phyloP scores from a whole-genome alignment of 2,888 invertebrate genomes.

The Spilosoma lubricipeda region DNA sequence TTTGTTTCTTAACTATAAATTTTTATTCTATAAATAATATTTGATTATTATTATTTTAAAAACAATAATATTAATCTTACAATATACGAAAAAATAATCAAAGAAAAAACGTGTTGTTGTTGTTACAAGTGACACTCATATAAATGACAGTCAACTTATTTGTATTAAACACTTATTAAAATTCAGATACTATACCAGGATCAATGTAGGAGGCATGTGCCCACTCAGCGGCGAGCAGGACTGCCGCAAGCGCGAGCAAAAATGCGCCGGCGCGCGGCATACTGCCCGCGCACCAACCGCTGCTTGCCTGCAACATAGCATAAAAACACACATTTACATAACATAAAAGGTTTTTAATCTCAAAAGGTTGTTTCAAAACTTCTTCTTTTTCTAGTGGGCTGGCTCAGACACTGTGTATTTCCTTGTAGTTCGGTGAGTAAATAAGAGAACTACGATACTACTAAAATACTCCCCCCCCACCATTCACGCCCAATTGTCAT shows the following conservation, averaged over 20 bases:
- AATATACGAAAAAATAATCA: neutral
- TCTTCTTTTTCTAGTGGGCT: too few relatives aligned
- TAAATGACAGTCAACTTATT: neutral
- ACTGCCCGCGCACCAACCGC: slow-evolving; percentile 72
- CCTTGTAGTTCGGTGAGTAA: neutral
- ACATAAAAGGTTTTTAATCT: neutral
- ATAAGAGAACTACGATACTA: too few relatives aligned
- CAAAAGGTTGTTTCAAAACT: too few relatives aligned
- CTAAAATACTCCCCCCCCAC: too few relatives aligned
- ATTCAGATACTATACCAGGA: slow-evolving; percentile 62
- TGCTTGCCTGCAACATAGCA: slow-evolving; percentile 65
- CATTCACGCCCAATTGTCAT: neutral
- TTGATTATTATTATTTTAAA: too few relatives aligned
- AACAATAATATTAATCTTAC: too few relatives aligned
- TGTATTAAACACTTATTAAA: neutral
- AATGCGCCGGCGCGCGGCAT: slow-evolving; percentile 84
- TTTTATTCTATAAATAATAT: too few relatives aligned
- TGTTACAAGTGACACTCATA: neutral
- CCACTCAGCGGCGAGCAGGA: slow-evolving; percentile 78
- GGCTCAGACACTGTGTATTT: neutral
- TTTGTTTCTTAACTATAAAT: too few relatives aligned
- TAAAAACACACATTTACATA: neutral
- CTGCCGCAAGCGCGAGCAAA: slow-evolving; percentile 80
- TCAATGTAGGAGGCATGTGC: slow-evolving; percentile 79
- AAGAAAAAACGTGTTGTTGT: neutral